Conservation (phyloP, 1,140 invertebrate genomes). For the Conopomorpha cramerella region DNA sequence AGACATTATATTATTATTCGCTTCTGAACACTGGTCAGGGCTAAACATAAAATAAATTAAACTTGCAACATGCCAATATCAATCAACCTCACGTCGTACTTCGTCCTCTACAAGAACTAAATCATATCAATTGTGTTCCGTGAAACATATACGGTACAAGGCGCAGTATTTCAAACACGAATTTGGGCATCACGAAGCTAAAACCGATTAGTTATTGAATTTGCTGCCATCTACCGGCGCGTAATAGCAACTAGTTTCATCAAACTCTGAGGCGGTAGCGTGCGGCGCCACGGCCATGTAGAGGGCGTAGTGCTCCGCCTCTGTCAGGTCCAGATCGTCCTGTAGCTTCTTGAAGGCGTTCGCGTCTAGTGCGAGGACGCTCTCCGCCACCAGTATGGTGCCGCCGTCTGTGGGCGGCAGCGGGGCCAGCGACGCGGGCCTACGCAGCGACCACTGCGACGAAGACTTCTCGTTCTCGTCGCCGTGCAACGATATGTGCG, state of each 20-base stretch:
- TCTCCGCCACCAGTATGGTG: conserved; percentile 51
- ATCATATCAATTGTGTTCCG: too few relatives aligned
- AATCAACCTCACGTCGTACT: too few relatives aligned
- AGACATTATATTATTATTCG: too few relatives aligned
- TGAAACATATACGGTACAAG: too few relatives aligned
- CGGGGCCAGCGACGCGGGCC: conserved; percentile 18
- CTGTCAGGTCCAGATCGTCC: conserved; percentile 68
- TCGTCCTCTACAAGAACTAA: too few relatives aligned
- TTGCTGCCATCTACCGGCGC: conserved; percentile 79
- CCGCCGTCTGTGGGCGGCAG: conserved; percentile 30
- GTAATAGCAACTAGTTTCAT: conserved; percentile 85
- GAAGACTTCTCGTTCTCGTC: conserved; percentile 34
- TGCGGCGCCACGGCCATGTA: conserved; percentile 82
- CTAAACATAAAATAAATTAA: too few relatives aligned
- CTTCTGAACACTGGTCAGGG: too few relatives aligned
- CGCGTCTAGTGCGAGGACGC: conserved; percentile 49
- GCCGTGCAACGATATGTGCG: conserved; percentile 66
- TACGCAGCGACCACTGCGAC: conserved; percentile 20
- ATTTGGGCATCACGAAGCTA: too few relatives aligned
- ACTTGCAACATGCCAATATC: too few relatives aligned
- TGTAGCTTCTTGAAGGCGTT: conserved; percentile 40
- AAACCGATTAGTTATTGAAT: conserved; percentile 36
- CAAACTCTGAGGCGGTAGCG: conserved; percentile 83
- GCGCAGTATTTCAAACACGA: too few relatives aligned
- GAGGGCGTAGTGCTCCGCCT: conserved; percentile 84